A percentile compares a stretch with the other conserved stretches of the same genome.
phyloP scores from a whole-genome alignment of 2,113 vertebrate genomes.

The Phasianus colchicus region DNA sequence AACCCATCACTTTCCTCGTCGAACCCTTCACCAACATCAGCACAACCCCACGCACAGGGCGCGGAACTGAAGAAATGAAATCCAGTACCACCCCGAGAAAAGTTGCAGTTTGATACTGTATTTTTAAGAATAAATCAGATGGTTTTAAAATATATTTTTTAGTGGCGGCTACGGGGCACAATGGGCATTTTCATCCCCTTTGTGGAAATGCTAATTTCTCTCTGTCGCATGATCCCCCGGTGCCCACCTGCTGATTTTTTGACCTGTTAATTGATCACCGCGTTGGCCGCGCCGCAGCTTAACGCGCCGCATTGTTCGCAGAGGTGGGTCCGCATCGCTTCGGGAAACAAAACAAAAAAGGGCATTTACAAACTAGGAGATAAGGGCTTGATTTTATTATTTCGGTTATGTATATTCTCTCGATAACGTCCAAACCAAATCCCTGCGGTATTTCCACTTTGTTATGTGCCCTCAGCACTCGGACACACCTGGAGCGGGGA shows the following conservation, averaged over 20 bases:
- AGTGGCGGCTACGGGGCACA: constrained; percentile 70
- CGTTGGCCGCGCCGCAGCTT: constrained; percentile 61
- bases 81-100: background rate
- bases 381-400: constrained; percentile 58
- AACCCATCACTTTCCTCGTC: background rate
- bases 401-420: background rate
- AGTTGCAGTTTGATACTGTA: constrained; percentile 5
- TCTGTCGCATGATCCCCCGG: constrained; percentile 23
- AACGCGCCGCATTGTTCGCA: constrained; percentile 67
- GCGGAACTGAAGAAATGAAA: background rate
- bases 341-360: background rate
- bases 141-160: background rate
- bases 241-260: constrained; percentile 81
- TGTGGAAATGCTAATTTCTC: constrained; percentile 78
- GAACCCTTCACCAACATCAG: background rate
- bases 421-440: background rate
- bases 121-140: constrained; percentile 11
- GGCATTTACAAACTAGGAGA: constrained; percentile 28
- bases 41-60: background rate
- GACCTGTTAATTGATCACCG: constrained; percentile 87
- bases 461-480: background rate
- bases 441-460: background rate
- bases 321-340: constrained; percentile 40
- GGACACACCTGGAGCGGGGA: constrained; percentile 18
- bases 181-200: constrained; percentile 70